Conservation (phyloP, 2,113 vertebrate genomes). For the Camelus bactrianus region DNA sequence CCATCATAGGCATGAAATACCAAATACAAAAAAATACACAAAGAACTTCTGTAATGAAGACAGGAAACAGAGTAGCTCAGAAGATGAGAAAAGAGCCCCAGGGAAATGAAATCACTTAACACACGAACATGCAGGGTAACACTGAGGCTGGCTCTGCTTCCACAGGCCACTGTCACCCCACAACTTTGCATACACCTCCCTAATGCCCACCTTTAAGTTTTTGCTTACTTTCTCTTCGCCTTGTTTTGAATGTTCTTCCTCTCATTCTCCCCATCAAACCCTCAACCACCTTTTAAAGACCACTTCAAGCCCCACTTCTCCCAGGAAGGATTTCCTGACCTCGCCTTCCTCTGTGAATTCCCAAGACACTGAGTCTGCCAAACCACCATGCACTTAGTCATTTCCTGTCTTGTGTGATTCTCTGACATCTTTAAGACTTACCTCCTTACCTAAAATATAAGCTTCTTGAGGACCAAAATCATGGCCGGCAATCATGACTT, state of each 20-base stretch:
- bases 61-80: not conserved
- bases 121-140: not conserved
- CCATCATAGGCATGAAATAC: not conserved
- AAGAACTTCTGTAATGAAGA: not conserved
- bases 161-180: not conserved
- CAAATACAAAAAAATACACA: conserved; percentile 9
- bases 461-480: conserved; percentile 35
- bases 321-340: not conserved
- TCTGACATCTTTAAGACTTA: conserved; percentile 13
- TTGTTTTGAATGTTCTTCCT: not conserved
- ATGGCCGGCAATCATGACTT: not conserved
- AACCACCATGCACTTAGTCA: not conserved
- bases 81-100: not conserved
- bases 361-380: not conserved
- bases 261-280: not conserved
- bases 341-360: not conserved
- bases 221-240: not conserved
- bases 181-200: not conserved
- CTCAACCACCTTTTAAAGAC: conserved; percentile 34
- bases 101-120: conserved; percentile 8
- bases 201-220: not conserved
- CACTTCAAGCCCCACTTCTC: not conserved
- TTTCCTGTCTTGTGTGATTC: not conserved
- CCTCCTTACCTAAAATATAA: conserved; percentile 15
- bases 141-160: not conserved